These are phyloP conservation scores for Eurosta solidaginis DNA, from an alignment of 1,140 invertebrate species.

Conservation along the genomic window DNA sequence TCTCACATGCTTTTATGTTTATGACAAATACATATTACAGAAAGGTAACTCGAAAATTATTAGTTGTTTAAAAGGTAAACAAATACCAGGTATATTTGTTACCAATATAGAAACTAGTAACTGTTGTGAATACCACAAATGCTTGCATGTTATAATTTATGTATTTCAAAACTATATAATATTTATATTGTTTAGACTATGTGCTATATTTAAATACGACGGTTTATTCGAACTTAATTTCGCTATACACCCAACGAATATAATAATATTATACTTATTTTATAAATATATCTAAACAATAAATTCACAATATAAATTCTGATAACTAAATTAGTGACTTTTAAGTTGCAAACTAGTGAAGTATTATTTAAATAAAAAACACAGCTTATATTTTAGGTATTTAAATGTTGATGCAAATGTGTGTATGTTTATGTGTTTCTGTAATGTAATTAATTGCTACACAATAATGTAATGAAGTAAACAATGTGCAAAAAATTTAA, in stretches of 20 bases:
- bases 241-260: neutral
- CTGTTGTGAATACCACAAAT: too few relatives aligned
- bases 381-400: constrained; percentile 17
- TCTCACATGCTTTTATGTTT: neutral
- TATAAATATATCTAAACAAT: neutral
- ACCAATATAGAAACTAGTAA: too few relatives aligned
- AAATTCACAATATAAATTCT: constrained; percentile 9
- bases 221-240: neutral
- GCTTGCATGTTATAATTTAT: too few relatives aligned
- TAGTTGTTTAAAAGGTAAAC: too few relatives aligned
- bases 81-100: too few relatives aligned
- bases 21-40: neutral
- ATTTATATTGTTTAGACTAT: too few relatives aligned
- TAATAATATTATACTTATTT: neutral
- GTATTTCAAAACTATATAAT: too few relatives aligned
- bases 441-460: neutral
- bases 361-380: neutral
- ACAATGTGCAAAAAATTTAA: constrained; percentile 9
- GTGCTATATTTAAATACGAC: too few relatives aligned
- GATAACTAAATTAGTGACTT: constrained; percentile 27
- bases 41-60: neutral
- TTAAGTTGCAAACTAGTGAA: constrained; percentile 26
- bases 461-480: neutral
- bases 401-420: neutral
- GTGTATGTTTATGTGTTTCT: too few relatives aligned